Percentiles rank a stretch among this genome's conserved stretches.
These are phyloP conservation scores for Anolis carolinensis DNA, from an alignment of 2,113 vertebrate species.

Conservation along the genomic window DNA sequence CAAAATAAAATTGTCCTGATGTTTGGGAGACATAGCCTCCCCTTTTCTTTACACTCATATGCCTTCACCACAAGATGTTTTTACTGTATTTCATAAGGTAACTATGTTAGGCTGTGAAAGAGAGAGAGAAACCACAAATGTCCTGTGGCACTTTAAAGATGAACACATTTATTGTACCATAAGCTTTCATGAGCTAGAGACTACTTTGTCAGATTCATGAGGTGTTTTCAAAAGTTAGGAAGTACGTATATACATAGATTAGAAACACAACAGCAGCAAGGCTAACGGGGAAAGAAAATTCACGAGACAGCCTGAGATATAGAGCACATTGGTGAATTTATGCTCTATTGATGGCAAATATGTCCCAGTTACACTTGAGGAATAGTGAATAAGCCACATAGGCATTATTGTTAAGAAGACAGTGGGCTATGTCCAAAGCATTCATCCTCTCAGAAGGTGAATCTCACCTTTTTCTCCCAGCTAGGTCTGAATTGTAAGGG, in stretches of 20 bases:
- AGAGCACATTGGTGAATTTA: background rate
- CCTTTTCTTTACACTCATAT: background rate
- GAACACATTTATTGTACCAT: background rate
- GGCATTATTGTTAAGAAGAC: too few species aligned
- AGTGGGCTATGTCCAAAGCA: too few species aligned
- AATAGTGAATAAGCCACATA: too few species aligned
- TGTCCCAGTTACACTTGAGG: background rate
- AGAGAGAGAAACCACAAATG: background rate
- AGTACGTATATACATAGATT: background rate
- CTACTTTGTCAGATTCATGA: background rate
- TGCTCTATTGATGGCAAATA: background rate
- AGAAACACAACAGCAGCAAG: background rate
- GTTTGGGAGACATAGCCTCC: too few species aligned
- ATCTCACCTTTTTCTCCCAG: too few species aligned
- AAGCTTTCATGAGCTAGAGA: background rate
- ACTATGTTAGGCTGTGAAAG: background rate
- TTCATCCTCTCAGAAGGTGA: too few species aligned
- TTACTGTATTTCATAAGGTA: background rate
- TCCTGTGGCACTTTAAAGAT: slow-evolving; percentile 6
- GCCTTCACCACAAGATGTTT: background rate
- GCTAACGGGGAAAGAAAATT: background rate
- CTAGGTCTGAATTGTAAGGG: too few species aligned
- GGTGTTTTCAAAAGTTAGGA: background rate
- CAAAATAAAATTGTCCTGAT: background rate
- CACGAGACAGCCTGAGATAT: background rate